A percentile compares a stretch with the other conserved stretches of the same genome.
Conservation (phyloP, 2,888 invertebrate genomes). For the Gryllus longicercus region DNA sequence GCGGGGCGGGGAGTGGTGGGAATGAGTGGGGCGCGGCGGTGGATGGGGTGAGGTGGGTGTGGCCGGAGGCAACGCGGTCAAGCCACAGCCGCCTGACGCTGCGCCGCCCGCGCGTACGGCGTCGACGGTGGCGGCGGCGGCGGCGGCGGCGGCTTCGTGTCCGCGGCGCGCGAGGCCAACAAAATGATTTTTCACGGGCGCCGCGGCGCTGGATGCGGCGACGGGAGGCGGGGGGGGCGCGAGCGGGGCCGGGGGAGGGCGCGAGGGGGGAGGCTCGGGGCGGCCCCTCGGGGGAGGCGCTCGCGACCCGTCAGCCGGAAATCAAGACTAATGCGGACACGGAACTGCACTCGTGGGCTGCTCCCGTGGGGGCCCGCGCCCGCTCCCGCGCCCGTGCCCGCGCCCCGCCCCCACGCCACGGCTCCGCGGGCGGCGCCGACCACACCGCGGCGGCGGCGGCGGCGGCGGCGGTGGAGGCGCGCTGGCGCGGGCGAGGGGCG, state of each 20-base stretch:
- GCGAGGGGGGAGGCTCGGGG: neutral
- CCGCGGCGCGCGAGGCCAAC: neutral
- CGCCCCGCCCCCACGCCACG: no score
- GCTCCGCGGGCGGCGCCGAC: no score
- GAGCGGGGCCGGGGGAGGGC: neutral
- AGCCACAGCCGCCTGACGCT: no score
- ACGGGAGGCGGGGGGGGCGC: neutral
- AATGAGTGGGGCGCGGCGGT: no score
- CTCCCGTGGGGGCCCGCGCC: neutral
- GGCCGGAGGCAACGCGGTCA: no score
- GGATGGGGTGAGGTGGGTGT: neutral
- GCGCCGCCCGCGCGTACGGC: no score
- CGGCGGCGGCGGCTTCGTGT: neutral
- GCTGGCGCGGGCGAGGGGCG: no score
- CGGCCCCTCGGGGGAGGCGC: conserved; percentile 17
- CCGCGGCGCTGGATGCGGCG: neutral
- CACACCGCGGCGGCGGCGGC: no score
- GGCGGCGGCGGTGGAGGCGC: no score
- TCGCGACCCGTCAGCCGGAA: conserved; percentile 47
- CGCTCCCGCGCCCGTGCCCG: neutral
- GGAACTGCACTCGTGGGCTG: conserved; percentile 54
- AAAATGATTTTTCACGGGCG: conserved; percentile 10
- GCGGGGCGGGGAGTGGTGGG: no score
- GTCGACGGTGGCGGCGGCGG: no score
- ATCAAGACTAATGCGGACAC: conserved; percentile 65